Base-by-base conservation (phyloP, 2,797 vertebrate genomes). In the Scolopax bukidnonensis region DNA sequence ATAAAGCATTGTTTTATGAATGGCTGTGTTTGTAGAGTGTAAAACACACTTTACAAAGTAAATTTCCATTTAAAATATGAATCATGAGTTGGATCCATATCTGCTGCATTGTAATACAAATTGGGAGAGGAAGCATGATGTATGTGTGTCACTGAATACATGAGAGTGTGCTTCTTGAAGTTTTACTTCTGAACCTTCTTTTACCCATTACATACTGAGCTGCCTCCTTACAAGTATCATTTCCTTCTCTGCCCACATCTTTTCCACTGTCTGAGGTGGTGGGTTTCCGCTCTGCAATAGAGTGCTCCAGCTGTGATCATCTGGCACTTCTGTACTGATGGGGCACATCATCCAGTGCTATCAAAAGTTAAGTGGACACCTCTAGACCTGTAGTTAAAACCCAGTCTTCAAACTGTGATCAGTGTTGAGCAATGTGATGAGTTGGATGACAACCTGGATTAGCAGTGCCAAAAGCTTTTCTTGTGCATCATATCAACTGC, bases 21-120 rank as follows among this genome's bases (percentile, higher is more conserved):
- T 74, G 54, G 24, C 84, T 92, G 21, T 90, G 47, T 71, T 91
- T 88, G 75, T 85, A 51, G 51, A 81, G 6, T 61, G 36, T 87
- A 73, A 92, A 85, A 83, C 64, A 13, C 41, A 79, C 70, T 82
- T 90, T 48, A 91, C 82, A 91, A 90, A 90, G 77, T 81, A 81
- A 91, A 76, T 71, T 75, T 84, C 64, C 81, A n/a, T 64, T 88
- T 12, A 65, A 69, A 93, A 41, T 57, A 14, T 5, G 27, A 36
- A 6, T 38, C 28, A 15, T 21, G 24, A 6, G 2, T 50, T 82
- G 10, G 19, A 30, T 76, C 67, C 36, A 3, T 91, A 77, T 86
- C 60, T 93, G 43, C 69, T 91, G 11, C 47, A 30, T 78, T 89
- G 60, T 59, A 79, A 54, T 53, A 61, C 45, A 80, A 0, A 78